Base-by-base conservation (phyloP, 2,113 vertebrate species). In the Pitta sordida region DNA sequence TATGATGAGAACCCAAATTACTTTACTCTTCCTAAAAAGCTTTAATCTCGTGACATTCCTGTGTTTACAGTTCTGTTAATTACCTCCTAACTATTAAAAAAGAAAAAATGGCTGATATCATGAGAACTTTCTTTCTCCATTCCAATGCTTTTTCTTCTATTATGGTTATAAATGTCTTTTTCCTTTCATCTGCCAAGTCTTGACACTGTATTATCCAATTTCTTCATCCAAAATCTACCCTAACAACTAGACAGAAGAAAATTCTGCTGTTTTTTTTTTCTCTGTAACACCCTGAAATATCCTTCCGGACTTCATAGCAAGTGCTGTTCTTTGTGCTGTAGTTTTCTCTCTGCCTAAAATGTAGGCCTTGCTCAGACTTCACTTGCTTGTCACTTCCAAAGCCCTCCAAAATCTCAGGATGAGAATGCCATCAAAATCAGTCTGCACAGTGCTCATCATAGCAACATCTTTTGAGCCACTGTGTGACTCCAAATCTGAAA, bases 221-320 rank as follows among this genome's bases (percentile, higher is more conserved):
- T 78, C 32, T 74, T 41, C n/a, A 62, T 78, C n/a, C 18, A 58
- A 87, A 75, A 59, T 53, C 46, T 46, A 21, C 9, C 14, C 8
- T 22, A 73, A 29, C 3, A 64, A 53, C 34, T 20, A 56, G 10
- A 59, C 13, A 3, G 11, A 27, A 7, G 30, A 69, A 49, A 84
- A 62, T 49, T 83, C 19, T 53, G 16, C 10, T 49, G 11, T 13
- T 9, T 2, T 51, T 64, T 49, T 52, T 37, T 14, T 27, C 6
- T 55, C 30, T 15, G 2, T 15, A 49, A 14, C 17, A 62, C 21
- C 26, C 2, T 12, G n/a, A 12, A 64, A 81, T 62, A 23, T 15
- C 0, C 17, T 55, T 58, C 13, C 15, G 58, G 15, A 60, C 16
- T 60, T 52, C 2, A 0, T 29, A 22, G 6, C 4, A 64, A 37